Base-by-base conservation (phyloP, 1,140 invertebrate genomes). In the Heliothis virescens region DNA sequence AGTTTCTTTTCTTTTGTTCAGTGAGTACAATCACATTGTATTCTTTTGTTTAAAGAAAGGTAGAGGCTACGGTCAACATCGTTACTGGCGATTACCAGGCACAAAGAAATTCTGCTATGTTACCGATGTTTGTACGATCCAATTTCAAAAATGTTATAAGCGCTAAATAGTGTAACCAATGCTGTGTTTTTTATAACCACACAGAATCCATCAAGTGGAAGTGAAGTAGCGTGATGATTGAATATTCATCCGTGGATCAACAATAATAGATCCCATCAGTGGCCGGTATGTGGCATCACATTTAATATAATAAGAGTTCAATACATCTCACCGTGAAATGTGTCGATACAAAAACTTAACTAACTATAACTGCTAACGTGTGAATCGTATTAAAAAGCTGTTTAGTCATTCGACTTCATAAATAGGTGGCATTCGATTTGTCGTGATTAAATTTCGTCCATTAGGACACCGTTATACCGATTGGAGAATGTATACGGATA, bases 311-410 rank as follows among this genome's bases (percentile, higher is more conserved):
- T 94, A 94, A 93, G 91, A 94, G 81, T 91, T 91, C 87, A 93
- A 94, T 94, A 94, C 91, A 90, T 93, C 91, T 89, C 86, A 93
- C 93, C 93, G 93, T 94, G 92, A 94, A 94, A 94, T 93, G 92
- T 94, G 85, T 89, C 89, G 92, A 91, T 91, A 93, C 86, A 94
- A 94, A 94, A 94, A 94, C 91, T 94, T 92, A 93, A 94, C 92
- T 93, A 92, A 93, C 91, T 94, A 94, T 94, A 94, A 91, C 87
- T 84, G 89, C 89, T 89, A 91, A 94, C 93, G 92, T 94, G 93
- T 94, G 93, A 94, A 94, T 94, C 92, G 93, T 94, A 94, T 94
- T 94, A 94, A 94, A 94, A 94, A 94, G 88, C 75, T 94, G 93
- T 94, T 93, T 88, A 94, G 93, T 94, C 93, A 94, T 94, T 85